A percentile compares a stretch with the other conserved stretches of the same genome.
Conservation (phyloP, 2,797 vertebrate genomes). For the Muraenolepis orangiensis region DNA sequence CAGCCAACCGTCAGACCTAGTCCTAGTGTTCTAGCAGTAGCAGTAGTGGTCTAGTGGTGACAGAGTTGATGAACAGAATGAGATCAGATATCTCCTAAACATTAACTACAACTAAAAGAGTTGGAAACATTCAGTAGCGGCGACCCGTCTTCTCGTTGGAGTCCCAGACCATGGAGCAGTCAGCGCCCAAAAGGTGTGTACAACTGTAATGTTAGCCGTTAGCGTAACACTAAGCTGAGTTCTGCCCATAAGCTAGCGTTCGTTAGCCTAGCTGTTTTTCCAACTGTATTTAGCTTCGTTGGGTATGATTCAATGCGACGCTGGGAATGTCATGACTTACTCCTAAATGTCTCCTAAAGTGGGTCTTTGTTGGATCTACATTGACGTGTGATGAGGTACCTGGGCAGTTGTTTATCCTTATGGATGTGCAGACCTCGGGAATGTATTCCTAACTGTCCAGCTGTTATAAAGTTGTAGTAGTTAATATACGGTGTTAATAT, state of each 20-base stretch:
- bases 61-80: not conserved
- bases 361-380: not conserved
- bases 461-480: not conserved
- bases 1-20: too few relatives aligned
- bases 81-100: not conserved
- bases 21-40: too few relatives aligned
- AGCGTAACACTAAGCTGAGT: constrained; percentile 11
- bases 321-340: not conserved
- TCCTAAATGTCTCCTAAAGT: not conserved
- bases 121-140: not conserved
- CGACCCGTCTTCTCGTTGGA: constrained; percentile 11
- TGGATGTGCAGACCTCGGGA: not conserved
- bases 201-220: not conserved
- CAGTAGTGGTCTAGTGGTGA: too few relatives aligned
- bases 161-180: constrained; percentile 53
- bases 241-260: constrained; percentile 20
- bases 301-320: not conserved
- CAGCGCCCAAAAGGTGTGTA: constrained; percentile 71
- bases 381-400: not conserved
- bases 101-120: not conserved
- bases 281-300: not conserved
- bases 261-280: not conserved
- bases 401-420: not conserved
- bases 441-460: not conserved
- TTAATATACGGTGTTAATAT: too few relatives aligned